Evolutionary conservation across 2,888 invertebrate species (phyloP).

Genomic region (Boloria euphrosyne): DNA sequence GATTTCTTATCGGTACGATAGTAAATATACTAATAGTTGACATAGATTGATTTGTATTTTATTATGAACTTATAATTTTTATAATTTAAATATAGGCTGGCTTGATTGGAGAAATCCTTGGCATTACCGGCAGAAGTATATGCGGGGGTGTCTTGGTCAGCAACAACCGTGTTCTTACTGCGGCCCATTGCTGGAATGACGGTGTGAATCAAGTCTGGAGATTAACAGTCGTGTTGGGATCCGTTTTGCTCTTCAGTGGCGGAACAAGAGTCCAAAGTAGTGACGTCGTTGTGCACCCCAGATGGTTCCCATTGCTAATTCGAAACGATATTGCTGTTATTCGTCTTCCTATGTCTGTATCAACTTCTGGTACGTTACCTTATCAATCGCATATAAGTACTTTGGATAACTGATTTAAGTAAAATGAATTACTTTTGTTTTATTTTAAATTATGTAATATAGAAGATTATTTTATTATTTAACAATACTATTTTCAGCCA

Average conservation of each 20-base stretch:
- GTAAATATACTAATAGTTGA: too few relatives aligned
- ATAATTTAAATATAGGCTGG: constrained; percentile 46
- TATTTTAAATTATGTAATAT: not conserved
- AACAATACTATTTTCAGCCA: constrained; percentile 34
- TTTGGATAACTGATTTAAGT: not conserved
- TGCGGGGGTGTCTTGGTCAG: constrained; percentile 59
- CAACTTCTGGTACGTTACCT: constrained; percentile 21
- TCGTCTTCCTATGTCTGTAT: constrained; percentile 13
- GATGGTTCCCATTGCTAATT: constrained; percentile 50
- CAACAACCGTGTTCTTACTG: constrained; percentile 51
- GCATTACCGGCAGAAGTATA: constrained; percentile 46
- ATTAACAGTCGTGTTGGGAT: constrained; percentile 56
- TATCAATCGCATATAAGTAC: constrained; percentile 16
- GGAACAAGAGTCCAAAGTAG: constrained; percentile 52
- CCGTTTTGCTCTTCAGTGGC: constrained; percentile 51
- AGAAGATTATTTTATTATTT: not conserved
- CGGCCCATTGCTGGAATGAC: constrained; percentile 68
- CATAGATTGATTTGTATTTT: too few relatives aligned
- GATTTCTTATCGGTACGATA: too few relatives aligned
- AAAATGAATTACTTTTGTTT: not conserved
- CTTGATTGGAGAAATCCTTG: constrained; percentile 48
- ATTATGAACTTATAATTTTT: too few relatives aligned
- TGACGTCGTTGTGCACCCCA: constrained; percentile 49
- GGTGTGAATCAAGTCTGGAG: constrained; percentile 56
- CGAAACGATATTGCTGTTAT: constrained; percentile 52